Evolutionary conservation across 2,113 vertebrate species (phyloP).

Genomic region (rabbit (Oryctolagus cuniculus)): DNA sequence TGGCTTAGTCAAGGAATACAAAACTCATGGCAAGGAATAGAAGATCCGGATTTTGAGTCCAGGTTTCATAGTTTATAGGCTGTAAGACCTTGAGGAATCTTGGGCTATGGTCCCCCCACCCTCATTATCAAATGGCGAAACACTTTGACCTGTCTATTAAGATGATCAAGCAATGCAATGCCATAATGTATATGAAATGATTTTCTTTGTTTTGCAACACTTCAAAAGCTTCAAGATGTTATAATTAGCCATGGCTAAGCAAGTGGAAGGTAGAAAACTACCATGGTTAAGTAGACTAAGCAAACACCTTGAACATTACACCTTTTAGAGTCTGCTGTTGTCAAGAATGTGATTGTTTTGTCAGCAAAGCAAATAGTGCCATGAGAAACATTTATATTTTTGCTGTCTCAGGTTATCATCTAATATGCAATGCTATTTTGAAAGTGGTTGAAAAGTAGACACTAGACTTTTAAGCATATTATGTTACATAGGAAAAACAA

Average conservation of each 20-base stretch:
- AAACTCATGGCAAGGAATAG: background rate
- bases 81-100: background rate
- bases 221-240: background rate
- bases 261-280: background rate
- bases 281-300: background rate
- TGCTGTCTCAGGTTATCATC: background rate
- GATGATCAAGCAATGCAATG: background rate
- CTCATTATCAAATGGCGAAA: background rate
- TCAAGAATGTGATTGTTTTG: background rate
- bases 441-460: conserved; percentile 43
- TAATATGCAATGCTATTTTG: background rate
- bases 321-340: background rate
- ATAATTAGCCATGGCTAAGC: background rate
- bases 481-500: conserved; percentile 65
- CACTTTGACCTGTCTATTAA: background rate
- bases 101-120: background rate
- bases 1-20: background rate
- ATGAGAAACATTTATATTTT: background rate
- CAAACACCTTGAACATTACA: background rate
- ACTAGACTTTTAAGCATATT: background rate
- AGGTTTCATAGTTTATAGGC: background rate
- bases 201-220: background rate
- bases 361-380: background rate
- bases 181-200: background rate
- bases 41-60: background rate